Evolutionary conservation across 2,797 vertebrate species (phyloP), one percentile per base, ranked within the genome.

Genomic region (Nothura maculosa): DNA sequence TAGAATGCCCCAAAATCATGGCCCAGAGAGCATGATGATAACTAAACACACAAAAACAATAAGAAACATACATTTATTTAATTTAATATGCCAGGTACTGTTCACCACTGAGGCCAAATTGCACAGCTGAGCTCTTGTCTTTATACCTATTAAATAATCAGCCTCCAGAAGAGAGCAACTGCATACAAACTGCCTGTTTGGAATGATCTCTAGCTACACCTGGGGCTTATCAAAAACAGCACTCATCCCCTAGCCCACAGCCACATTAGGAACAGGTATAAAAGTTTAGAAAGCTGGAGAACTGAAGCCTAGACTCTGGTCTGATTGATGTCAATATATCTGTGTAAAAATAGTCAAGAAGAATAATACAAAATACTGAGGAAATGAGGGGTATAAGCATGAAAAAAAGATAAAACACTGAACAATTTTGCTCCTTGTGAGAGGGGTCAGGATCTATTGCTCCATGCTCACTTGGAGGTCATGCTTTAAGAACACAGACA

Each of bases 191-290:
- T 61, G 24, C 54, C 68, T 4, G 1, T 40, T 60, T 68, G 45
- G 38, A 77, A 2, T 22, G 36, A 21, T 8, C 34, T n/a, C 54
- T 42, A 24, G 5, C 27, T 84, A 48, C 2, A 3, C 15, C 27
- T 34, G n/a, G 8, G 30, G 7, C 17, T 75, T 72, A 48, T 57
- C 67, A 58, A 45, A 27, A 8, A 32, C 6, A 30, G 5, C 21
- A 8, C 24, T 81, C 19, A 8, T 17, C 9, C 4, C 22, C 14
- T 28, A 68, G 7, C 6, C 21, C 42, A 42, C 68, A 80, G 28
- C 0, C 0, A 67, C 43, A 12, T 28, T 68, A 63, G 55, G 9
- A 74, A 7, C 3, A 2, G 3, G 7, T 24, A 32, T 45, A 32
- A 83, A 83, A 89, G 52, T 28, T 61, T 52, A 68, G 2, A 18